Evolutionary conservation across 1,140 invertebrate species (phyloP), one percentile per base, ranked within the genome.

Genomic region (Helicoverpa zea): DNA sequence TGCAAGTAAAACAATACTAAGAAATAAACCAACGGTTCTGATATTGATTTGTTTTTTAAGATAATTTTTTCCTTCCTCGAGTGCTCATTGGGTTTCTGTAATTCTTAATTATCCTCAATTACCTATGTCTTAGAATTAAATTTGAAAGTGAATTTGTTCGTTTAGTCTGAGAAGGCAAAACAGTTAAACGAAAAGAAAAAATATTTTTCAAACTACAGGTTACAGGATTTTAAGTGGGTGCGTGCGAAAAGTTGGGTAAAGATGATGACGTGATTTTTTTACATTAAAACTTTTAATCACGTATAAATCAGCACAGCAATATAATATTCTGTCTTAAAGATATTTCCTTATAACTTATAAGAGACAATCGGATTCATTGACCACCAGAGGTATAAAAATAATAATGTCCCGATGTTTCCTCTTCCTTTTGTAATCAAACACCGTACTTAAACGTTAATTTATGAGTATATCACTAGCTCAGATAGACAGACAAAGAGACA

Each of bases 361-460:
- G 18, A 16, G 18, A 56, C 56, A 23, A 18, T 58, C 56, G 23
- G 18, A 23, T 58, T 58, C 56, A 23, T 11, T 4, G 14, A 16
- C 16, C 56, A 5, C 54, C 2, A 23, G 1, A 23, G 23, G 23
- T 23, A 58, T 58, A 23, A 58, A 58, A 58, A 23, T 58, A 43
- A 58, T 58, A 58, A 23, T 58, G 56, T 23, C 56, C 23, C 23
- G 23, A 23, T 11, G 56, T 58, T 23, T 58, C 56, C 12, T 58
- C 16, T 58, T 58, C 16, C 56, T 58, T 18, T 58, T 18, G 56
- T 58, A 18, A 58, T 23, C 56, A 58, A 58, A 58, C 56, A 58
- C 56, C 56, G 18, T 58, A 58, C 16, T 23, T 23, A 18, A 58
- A 58, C 7, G 2, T 18, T n/a, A 54, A n/a, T 54, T 54, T 54